Conservation (phyloP, 2,888 invertebrate genomes). For the Cryptus armator region DNA sequence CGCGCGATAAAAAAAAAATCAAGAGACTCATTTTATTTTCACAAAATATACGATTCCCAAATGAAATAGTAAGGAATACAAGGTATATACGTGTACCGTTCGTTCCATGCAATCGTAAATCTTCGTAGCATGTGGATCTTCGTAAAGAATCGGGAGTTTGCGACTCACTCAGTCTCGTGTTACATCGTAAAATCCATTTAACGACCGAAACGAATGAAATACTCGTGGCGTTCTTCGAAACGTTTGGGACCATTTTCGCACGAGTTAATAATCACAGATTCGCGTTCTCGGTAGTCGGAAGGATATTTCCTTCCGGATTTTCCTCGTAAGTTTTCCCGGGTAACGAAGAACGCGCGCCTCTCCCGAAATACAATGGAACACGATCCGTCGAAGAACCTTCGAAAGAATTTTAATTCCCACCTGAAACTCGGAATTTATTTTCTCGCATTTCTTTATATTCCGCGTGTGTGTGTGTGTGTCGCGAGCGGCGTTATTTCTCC, state of each 20-base stretch:
- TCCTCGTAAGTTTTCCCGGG: background rate
- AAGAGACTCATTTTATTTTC: no score
- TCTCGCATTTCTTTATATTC: background rate
- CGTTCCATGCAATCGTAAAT: conserved; percentile 31
- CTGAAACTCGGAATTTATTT: conserved; percentile 2
- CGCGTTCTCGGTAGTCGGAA: background rate
- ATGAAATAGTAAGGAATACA: background rate
- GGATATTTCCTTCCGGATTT: background rate
- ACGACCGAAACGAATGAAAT: conserved; percentile 25
- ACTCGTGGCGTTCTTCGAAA: background rate
- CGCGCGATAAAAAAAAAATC: no score
- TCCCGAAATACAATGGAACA: background rate
- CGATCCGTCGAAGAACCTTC: background rate
- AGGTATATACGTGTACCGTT: conserved; percentile 22
- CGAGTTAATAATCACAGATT: background rate
- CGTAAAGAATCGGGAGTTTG: background rate
- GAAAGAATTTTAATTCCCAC: background rate
- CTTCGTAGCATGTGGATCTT: background rate
- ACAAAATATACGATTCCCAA: no score
- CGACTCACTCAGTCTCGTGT: conserved; percentile 10
- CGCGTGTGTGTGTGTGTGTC: background rate
- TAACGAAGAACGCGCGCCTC: background rate
- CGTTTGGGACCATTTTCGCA: no score
- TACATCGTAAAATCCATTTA: conserved; percentile 45
- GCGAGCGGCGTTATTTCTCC: background rate